Conservation (phyloP, 2,113 vertebrate genomes). For the Tursiops truncatus region DNA sequence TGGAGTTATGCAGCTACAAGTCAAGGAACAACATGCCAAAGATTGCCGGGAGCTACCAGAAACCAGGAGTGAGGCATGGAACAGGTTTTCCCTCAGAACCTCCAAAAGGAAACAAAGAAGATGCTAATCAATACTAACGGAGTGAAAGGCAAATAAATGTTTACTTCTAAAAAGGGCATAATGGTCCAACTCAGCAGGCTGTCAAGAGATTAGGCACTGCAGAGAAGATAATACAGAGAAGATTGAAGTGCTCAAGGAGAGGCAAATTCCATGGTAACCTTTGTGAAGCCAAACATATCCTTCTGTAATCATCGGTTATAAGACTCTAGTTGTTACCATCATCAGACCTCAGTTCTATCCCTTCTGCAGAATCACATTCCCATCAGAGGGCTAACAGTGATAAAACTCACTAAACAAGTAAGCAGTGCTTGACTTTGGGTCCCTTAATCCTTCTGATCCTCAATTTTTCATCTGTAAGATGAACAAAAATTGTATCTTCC, state of each 20-base stretch:
- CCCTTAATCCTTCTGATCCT: not conserved
- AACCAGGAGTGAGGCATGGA: not conserved
- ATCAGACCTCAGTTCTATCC: not conserved
- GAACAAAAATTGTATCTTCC: not conserved
- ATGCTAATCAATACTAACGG: conserved; percentile 55
- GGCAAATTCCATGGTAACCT: not conserved
- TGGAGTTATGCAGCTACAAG: not conserved
- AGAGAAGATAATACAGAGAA: conserved; percentile 19
- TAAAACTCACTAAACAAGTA: not conserved
- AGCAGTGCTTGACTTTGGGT: not conserved
- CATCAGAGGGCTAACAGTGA: not conserved
- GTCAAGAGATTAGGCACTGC: conserved; percentile 38
- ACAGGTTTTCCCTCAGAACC: not conserved
- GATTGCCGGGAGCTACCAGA: not conserved
- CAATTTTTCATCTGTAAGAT: conserved; percentile 12
- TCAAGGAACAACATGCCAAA: no score
- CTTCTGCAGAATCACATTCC: not conserved
- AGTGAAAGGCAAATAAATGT: conserved; percentile 25
- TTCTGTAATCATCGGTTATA: not conserved
- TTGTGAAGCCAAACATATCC: not conserved
- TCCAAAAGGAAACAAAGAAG: not conserved
- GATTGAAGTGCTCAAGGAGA: not conserved
- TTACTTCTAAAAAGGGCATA: conserved; percentile 27
- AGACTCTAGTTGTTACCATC: not conserved
- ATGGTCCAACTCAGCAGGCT: conserved; percentile 23